Percentiles rank a stretch among this genome's conserved stretches.
Evolutionary conservation across 2,888 invertebrate genomes (phyloP).

Genomic region (Drosophila quinaria): DNA sequence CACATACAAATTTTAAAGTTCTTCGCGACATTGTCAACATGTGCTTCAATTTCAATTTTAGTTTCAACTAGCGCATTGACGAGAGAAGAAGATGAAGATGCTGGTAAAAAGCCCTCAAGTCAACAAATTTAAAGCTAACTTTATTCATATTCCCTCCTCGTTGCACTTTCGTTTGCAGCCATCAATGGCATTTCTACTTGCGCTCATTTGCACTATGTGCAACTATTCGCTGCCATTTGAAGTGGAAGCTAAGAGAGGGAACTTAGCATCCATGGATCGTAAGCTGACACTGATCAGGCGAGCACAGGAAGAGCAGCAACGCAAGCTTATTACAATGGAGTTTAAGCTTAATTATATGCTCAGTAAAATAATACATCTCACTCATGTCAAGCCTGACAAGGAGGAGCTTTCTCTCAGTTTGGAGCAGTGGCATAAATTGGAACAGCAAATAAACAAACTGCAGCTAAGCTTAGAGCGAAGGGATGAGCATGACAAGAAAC

Average conservation of each 20-base stretch:
- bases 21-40: constrained; percentile 8
- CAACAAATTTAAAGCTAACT: background rate
- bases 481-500: constrained; percentile 54
- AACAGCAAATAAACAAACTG: constrained; percentile 33
- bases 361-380: constrained; percentile 83
- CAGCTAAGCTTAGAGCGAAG: constrained; percentile 25
- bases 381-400: constrained; percentile 64
- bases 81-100: constrained; percentile 28
- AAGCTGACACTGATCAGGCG: constrained; percentile 86
- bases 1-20: background rate
- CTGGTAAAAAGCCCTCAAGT: constrained; percentile 45
- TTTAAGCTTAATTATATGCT: constrained; percentile 84
- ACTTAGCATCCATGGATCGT: constrained; percentile 81
- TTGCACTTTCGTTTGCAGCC: constrained; percentile 42
- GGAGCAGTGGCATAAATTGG: constrained; percentile 13
- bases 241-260: background rate
- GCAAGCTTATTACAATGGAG: constrained; percentile 84
- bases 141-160: background rate
- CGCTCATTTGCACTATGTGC: constrained; percentile 41
- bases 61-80: constrained; percentile 17
- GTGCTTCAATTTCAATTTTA: constrained; percentile 26
- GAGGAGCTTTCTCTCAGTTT: constrained; percentile 7
- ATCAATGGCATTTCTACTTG: constrained; percentile 44
- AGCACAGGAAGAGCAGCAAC: constrained; percentile 72
- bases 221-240: background rate